These are phyloP conservation scores for Rhopilema esculentum DNA, from an alignment of 30 jellyfish, hydroid and myxozoan genomes.

Conservation along the genomic window DNA sequence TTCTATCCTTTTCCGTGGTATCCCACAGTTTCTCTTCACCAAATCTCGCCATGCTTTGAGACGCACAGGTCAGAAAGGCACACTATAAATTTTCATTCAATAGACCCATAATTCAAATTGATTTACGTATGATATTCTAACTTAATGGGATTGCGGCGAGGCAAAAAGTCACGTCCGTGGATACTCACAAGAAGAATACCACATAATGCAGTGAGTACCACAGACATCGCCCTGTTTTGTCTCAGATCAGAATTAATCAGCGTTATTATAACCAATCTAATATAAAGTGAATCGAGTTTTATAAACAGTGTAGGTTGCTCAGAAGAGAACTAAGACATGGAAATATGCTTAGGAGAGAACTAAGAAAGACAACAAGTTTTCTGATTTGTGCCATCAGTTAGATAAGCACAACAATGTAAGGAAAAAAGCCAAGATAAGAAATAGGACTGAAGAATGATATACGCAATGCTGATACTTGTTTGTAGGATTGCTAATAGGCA, in stretches of 20 bases:
- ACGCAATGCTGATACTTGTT: not conserved
- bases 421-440: not conserved
- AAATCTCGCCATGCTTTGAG: not conserved
- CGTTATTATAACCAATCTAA: not conserved
- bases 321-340: not conserved
- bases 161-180: not conserved
- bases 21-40: constrained; percentile 6
- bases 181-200: not conserved
- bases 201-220: not conserved
- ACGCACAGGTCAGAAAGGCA: not conserved
- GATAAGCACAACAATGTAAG: not conserved
- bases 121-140: not conserved
- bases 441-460: not conserved
- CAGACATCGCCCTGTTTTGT: not conserved
- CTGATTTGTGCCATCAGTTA: not conserved
- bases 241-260: not conserved
- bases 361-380: too few species aligned
- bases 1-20: not conserved
- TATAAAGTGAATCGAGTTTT: not conserved
- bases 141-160: not conserved
- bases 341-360: too few species aligned
- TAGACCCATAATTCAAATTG: not conserved
- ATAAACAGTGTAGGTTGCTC: not conserved
- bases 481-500: too few species aligned
- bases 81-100: not conserved